Base-by-base conservation (phyloP, 2,888 invertebrate genomes). In the Drosophila seclusa region DNA sequence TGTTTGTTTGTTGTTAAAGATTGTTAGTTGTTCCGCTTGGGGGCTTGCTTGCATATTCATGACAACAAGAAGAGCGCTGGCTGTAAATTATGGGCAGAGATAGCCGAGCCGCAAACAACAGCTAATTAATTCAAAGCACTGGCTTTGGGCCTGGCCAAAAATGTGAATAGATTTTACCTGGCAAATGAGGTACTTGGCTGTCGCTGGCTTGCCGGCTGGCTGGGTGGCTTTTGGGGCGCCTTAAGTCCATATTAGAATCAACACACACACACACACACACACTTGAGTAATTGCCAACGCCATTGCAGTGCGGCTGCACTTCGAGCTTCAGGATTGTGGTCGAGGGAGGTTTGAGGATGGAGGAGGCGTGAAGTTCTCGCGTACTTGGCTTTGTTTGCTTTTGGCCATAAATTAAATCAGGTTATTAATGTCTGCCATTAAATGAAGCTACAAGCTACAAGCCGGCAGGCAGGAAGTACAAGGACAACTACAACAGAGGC, bases 91-190 rank as follows among this genome's bases (percentile, higher is more conserved):
- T 83, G 76, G 77, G 40, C 77, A 71, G 69, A 87, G 81, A 87
- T 78, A 85, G 87, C 71, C 72, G 68, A 76, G 75, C 84, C 84
- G 68, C 80, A 80, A 75, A 72, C 84, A 73, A 73, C 84, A 69
- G 89, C 89, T 91, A 91, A 91, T 91, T 91, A 91, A 91, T 91
- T 91, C 90, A 83, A 89, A 91, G 84, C 83, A 89, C 69, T 83
- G 89, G 76, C 91, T 86, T 81, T 75, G 82, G 64, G 36, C 54
- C 52, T 57, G 60, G 71, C 73, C 76, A 82, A 42, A 57, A 57
- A 73, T 73, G 50, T 76, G 73, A 77, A 48, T 65, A 74, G 75
- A 48, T 65, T 78, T 64, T 63, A 85, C 86, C 88, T 85, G 76
- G 59, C 72, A 55, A 72, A 73, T 63, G 60, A 54, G 61, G 24